A percentile compares a stretch with the other conserved stretches of the same genome.
Evolutionary conservation across 2,113 vertebrate species (phyloP).

Genomic region (Strix uralensis): DNA sequence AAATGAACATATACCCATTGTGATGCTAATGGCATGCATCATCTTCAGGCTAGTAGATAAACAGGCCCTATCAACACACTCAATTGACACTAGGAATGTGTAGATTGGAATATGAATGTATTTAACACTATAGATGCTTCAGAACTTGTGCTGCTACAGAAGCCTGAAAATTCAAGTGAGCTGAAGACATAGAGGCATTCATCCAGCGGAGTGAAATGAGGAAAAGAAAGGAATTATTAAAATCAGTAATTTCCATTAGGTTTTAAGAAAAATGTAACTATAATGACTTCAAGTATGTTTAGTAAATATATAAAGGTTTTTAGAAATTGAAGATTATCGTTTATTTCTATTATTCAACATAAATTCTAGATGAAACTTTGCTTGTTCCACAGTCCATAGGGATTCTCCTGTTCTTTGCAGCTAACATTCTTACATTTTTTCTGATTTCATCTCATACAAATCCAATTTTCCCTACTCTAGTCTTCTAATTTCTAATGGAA

Average conservation of each 20-base stretch:
- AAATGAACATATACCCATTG: not conserved
- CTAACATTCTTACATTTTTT: not conserved
- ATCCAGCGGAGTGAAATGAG: not conserved
- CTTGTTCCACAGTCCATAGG: not conserved
- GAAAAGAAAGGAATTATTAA: not conserved
- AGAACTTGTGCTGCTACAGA: not conserved
- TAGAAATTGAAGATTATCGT: not conserved
- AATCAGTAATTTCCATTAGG: not conserved
- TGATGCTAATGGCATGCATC: not conserved
- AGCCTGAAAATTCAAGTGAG: not conserved
- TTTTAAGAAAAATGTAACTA: not conserved
- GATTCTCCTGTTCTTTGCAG: not conserved
- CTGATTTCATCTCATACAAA: not conserved
- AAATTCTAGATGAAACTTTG: not conserved
- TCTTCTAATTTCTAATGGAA: conserved; percentile 8
- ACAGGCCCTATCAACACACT: not conserved
- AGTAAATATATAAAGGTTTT: not conserved
- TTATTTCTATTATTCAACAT: not conserved
- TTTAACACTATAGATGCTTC: not conserved
- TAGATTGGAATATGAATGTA: fast-evolving
- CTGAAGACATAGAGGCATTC: not conserved
- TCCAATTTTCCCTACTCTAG: not conserved
- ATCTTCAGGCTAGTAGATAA: not conserved
- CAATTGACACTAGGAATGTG: not conserved
- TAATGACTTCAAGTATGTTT: not conserved